Conservation (phyloP, 2,888 invertebrate genomes). For the Zootermopsis nevadensis region DNA sequence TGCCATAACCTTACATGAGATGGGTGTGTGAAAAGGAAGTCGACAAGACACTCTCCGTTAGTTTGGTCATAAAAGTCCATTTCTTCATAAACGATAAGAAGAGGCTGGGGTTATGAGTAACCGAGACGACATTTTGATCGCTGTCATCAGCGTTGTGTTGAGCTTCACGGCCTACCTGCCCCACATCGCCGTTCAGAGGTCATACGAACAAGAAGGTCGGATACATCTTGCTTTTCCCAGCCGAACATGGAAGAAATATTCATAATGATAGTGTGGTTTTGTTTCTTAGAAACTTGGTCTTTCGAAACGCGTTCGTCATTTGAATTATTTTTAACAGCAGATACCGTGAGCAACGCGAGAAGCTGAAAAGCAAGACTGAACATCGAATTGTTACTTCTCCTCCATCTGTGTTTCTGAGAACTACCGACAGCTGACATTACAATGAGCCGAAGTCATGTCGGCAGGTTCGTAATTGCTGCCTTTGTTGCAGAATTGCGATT, state of each 20-base stretch:
- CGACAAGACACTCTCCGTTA: too few relatives aligned
- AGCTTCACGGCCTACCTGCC: not conserved
- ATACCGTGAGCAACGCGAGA: not conserved
- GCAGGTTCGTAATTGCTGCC: slow-evolving; percentile 10
- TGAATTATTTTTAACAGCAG: not conserved
- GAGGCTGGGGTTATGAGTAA: not conserved
- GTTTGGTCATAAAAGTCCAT: too few relatives aligned
- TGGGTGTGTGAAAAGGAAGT: too few relatives aligned
- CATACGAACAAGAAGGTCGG: too few relatives aligned
- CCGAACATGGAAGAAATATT: not conserved
- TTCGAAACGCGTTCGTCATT: not conserved
- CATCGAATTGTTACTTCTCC: not conserved
- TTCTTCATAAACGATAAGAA: too few relatives aligned
- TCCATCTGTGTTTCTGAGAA: not conserved
- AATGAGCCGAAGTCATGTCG: not conserved
- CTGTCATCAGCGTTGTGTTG: not conserved
- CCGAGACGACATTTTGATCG: not conserved
- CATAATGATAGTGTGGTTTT: not conserved
- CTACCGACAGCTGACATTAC: not conserved
- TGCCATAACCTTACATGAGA: too few relatives aligned
- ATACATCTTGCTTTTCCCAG: too few relatives aligned
- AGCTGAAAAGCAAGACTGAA: not conserved
- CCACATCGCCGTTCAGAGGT: not conserved
- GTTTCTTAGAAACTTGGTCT: not conserved
- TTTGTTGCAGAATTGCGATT: not conserved